These are phyloP conservation scores for Sphyrna mokarran DNA, from an alignment of 2,113 vertebrate species.

Conservation along the genomic window DNA sequence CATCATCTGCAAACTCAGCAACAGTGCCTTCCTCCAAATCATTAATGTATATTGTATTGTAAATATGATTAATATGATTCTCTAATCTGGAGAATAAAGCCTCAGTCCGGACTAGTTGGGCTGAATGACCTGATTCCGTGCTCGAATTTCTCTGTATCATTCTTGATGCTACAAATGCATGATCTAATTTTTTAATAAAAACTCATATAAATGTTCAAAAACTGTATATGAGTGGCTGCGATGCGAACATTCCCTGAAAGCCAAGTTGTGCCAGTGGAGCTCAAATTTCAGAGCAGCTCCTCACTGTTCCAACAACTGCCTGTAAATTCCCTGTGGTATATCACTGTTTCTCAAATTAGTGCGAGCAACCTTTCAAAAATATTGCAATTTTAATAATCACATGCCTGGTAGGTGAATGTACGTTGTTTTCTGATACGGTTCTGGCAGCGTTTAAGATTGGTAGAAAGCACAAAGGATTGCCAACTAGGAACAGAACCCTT, in stretches of 20 bases:
- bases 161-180: neutral
- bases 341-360: neutral
- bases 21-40: too few relatives aligned
- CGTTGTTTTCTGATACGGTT: neutral
- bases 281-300: neutral
- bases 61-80: neutral
- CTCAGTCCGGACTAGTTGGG: neutral
- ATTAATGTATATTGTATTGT: too few relatives aligned
- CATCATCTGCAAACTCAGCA: too few relatives aligned
- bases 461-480: neutral
- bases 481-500: neutral
- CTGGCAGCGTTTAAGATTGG: neutral
- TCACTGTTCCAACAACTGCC: neutral
- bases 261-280: neutral
- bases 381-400: neutral
- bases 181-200: neutral
- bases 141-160: neutral
- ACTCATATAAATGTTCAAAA: neutral
- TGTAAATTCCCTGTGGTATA: neutral
- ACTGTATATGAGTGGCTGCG: neutral
- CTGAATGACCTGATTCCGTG: neutral
- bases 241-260: neutral
- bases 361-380: neutral
- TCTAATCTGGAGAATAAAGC: neutral
- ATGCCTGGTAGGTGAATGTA: neutral